Conservation (phyloP, 23 tunicate species). For the Halocynthia roretzi region DNA sequence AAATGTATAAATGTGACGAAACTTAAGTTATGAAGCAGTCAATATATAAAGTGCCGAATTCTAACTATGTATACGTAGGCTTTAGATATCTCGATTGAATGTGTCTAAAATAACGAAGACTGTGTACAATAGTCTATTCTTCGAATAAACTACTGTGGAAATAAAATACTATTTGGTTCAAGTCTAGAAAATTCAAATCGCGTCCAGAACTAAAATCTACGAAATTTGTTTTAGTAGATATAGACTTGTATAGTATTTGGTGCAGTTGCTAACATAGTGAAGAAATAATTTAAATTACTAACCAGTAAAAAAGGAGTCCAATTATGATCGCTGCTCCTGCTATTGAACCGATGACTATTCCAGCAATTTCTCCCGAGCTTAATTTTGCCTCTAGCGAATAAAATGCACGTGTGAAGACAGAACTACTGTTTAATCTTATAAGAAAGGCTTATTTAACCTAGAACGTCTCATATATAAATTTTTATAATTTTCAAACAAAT, state of each 20-base stretch:
- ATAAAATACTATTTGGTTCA: not conserved
- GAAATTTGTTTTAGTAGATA: not conserved
- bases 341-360: constrained; percentile 23
- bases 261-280: not conserved
- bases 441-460: no score
- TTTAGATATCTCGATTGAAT: no score
- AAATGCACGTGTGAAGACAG: no score
- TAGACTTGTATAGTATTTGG: not conserved
- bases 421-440: no score
- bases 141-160: not conserved
- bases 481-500: no score
- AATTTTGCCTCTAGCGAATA: not conserved
- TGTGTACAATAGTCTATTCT: not conserved
- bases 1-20: no score
- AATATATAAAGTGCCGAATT: no score
- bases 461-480: no score
- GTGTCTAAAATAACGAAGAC: no score
- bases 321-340: constrained; percentile 15
- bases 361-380: constrained; percentile 14
- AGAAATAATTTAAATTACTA: not conserved
- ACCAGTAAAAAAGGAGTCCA: constrained; percentile 8
- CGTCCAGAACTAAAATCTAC: not conserved
- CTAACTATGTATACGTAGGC: no score
- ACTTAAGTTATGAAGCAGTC: no score
- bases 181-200: not conserved